A percentile compares a stretch with the other conserved stretches of the same genome.
Conservation (phyloP, 2,797 vertebrate genomes). For the Sus cebifrons region DNA sequence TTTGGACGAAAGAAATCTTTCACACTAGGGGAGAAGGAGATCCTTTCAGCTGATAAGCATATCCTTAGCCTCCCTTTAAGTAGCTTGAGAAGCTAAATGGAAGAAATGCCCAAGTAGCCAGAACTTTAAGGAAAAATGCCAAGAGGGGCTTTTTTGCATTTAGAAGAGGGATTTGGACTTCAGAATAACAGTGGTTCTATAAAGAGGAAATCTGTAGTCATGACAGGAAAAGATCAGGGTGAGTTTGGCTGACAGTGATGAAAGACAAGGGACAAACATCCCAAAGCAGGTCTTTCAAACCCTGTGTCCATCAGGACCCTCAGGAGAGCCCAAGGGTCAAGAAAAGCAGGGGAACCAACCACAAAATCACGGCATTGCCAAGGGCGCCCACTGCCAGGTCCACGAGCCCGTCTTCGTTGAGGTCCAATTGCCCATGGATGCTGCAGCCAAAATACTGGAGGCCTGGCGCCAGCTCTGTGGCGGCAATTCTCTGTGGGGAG, state of each 20-base stretch:
- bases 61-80: neutral
- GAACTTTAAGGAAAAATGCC: neutral
- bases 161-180: neutral
- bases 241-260: neutral
- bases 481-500: slow-evolving; percentile 94
- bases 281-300: neutral
- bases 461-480: slow-evolving; percentile 91
- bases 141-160: neutral
- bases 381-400: slow-evolving; percentile 97
- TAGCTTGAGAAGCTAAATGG: neutral
- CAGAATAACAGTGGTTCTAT: neutral
- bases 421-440: slow-evolving; percentile 96
- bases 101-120: neutral
- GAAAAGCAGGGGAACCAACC: slow-evolving; percentile 90
- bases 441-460: slow-evolving; percentile 97
- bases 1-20: neutral
- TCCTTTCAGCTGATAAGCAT: neutral
- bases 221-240: neutral
- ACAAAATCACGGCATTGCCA: slow-evolving; percentile 96
- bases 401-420: slow-evolving; percentile 96
- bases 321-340: neutral
- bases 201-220: neutral
- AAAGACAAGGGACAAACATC: neutral
- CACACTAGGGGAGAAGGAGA: neutral
- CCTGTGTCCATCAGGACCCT: neutral